Percentiles rank a stretch among this genome's conserved stretches.
Evolutionary conservation across 2,888 invertebrate species (phyloP).

Genomic region (Scaptomyza caliginosa): DNA sequence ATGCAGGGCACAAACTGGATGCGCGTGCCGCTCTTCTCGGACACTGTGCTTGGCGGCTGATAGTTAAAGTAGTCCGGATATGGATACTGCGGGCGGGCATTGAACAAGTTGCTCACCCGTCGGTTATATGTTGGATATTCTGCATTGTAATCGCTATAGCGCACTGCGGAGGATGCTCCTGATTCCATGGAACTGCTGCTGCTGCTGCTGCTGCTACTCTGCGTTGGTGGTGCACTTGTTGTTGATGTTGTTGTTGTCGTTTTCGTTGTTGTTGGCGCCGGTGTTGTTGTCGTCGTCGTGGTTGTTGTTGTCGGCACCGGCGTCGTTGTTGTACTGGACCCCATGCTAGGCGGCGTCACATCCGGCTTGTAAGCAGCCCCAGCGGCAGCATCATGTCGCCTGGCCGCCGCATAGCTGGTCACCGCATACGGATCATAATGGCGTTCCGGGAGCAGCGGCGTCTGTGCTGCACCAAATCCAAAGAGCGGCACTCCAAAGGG

Average conservation of each 20-base stretch:
- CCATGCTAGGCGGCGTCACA: slow-evolving; percentile 53
- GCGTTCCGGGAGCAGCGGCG: slow-evolving; percentile 64
- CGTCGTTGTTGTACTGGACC: slow-evolving; percentile 25
- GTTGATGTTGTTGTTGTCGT: slow-evolving; percentile 50
- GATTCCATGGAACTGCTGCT: slow-evolving; percentile 47
- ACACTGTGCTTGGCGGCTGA: slow-evolving; percentile 49
- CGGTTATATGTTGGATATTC: slow-evolving; percentile 80
- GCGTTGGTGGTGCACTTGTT: slow-evolving; percentile 35
- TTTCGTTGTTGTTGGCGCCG: slow-evolving; percentile 48
- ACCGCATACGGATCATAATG: slow-evolving; percentile 71
- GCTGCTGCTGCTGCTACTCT: slow-evolving; percentile 24
- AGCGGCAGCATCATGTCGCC: slow-evolving; percentile 46
- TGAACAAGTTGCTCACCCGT: slow-evolving; percentile 72
- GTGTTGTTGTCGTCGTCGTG: slow-evolving; percentile 41
- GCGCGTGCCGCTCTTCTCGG: slow-evolving; percentile 52
- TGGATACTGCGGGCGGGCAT: slow-evolving; percentile 80
- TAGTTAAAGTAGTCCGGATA: slow-evolving; percentile 81
- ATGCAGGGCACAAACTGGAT: slow-evolving; percentile 82
- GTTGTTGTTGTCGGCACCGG: slow-evolving; percentile 33
- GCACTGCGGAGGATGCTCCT: slow-evolving; percentile 22
- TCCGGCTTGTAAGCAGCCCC: slow-evolving; percentile 32
- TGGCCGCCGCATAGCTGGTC: slow-evolving; percentile 61
- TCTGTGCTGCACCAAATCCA: slow-evolving; percentile 70
- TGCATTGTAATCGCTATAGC: slow-evolving; percentile 39
- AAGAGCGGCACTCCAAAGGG: slow-evolving; percentile 75